A percentile compares a stretch with the other conserved stretches of the same genome.
Evolutionary conservation across 2,888 invertebrate genomes (phyloP).

Genomic region (Ectemnius continuus): DNA sequence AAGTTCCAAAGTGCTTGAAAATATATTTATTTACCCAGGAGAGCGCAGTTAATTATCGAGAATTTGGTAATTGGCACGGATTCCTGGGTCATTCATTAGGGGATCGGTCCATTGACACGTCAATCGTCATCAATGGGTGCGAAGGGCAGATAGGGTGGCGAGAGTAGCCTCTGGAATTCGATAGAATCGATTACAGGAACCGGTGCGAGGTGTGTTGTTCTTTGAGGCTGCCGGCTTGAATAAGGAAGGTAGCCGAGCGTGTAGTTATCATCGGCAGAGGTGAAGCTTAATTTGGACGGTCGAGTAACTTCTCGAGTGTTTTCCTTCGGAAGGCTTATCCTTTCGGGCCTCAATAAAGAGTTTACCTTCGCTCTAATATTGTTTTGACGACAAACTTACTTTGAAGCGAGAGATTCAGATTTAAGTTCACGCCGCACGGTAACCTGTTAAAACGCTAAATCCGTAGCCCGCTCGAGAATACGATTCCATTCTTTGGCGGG

Average conservation of each 20-base stretch:
- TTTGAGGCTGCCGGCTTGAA: slow-evolving; percentile 39
- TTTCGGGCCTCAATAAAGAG: slow-evolving; percentile 4
- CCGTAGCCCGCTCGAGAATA: no score
- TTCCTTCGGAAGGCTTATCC: slow-evolving; percentile 1
- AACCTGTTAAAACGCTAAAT: no score
- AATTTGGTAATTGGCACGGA: no score
- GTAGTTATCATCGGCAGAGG: slow-evolving; percentile 10
- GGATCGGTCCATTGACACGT: slow-evolving; percentile 12
- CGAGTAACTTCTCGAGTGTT: slow-evolving; percentile 7
- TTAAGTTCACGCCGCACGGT: no score
- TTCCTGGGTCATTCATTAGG: no score
- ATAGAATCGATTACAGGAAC: slow-evolving; percentile 21
- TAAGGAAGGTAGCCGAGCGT: slow-evolving; percentile 26
- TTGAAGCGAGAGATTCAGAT: neutral
- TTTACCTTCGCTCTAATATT: neutral
- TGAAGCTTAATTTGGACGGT: slow-evolving; percentile 3
- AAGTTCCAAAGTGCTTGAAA: no score
- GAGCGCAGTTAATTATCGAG: no score
- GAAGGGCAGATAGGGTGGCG: slow-evolving; percentile 34
- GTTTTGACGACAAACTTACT: neutral
- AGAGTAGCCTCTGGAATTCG: slow-evolving; percentile 29
- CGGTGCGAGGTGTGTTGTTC: slow-evolving; percentile 23
- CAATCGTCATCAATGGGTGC: slow-evolving; percentile 35
- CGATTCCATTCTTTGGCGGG: no score
- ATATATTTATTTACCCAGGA: no score